Evolutionary conservation across 2,113 vertebrate genomes (phyloP).

Genomic region (Shinisaurus crocodilurus): DNA sequence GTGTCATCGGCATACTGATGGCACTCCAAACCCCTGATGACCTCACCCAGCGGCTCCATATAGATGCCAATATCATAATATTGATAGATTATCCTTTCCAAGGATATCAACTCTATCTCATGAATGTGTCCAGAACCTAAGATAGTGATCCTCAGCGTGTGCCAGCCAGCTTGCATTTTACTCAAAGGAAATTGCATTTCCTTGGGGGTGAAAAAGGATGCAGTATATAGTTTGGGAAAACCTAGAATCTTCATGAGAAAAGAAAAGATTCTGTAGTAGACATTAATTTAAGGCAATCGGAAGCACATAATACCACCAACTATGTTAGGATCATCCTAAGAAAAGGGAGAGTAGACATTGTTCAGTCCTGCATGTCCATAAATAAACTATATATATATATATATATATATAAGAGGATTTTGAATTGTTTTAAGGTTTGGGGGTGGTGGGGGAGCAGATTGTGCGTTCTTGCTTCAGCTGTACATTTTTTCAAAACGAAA

Average conservation of each 20-base stretch:
- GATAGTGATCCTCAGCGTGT: neutral
- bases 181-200: neutral
- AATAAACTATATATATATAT: neutral
- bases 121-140: neutral
- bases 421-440: conserved; percentile 6
- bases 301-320: neutral
- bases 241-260: neutral
- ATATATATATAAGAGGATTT: neutral
- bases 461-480: neutral
- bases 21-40: neutral
- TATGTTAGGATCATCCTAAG: neutral
- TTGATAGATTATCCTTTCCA: neutral
- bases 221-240: neutral
- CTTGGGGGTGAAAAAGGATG: neutral
- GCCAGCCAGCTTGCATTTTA: neutral
- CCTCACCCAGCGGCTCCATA: neutral
- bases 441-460: neutral
- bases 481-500: conserved; percentile 4
- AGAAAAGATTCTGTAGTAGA: neutral
- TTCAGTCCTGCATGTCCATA: neutral
- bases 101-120: neutral
- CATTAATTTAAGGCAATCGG: neutral
- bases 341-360: neutral
- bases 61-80: neutral
- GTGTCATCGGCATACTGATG: neutral